Evolutionary conservation across 2,113 vertebrate genomes (phyloP), one percentile per base, ranked within the genome.

Genomic region (Erythrolamprus reginae): DNA sequence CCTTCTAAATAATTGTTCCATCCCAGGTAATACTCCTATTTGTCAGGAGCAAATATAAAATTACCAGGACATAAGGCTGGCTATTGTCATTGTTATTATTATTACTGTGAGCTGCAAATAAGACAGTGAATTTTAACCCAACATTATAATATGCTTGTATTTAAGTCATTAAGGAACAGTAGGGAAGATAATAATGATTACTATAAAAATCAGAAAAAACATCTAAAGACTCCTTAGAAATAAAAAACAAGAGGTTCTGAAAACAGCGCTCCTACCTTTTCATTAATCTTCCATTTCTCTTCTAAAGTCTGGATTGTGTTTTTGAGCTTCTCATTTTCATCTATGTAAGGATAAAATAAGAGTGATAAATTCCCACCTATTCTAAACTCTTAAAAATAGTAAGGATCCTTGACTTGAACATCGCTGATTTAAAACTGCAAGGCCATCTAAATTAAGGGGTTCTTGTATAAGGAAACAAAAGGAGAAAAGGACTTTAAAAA

Each of bases 271-370:
- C 89, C 3, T 38, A 97, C 98, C 97, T 97, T 95, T 91, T 97
- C 95, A 86, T 93, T 92, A 84, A 91, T 55, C 89, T 95, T 97
- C 88, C 97, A 90, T 91, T 97, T 97, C 65, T 97, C 92, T 94
- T 97, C 96, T 90, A 97, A 93, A 84, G 93, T 70, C 15, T 91
- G 93, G 92, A 94, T 92, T 83, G 90, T 94, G 94, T 87, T 96
- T 92, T 97, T 97, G 42, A 97, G 92, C 58, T 93, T 95, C 84
- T 95, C 94, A 95, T 98, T 98, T 97, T 98, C 97, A 93, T 95
- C 98, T 98, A 89, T 2, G 0, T 77, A 95, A 95, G 94, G 28
- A 94, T 92, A 45, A 0, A 21, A 21, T 65, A 26, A 84, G 19
- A 21, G 17, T 19, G 7, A 77, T 77, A 84, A 61, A 86, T 42